These are phyloP conservation scores for Bombyx mori DNA, from an alignment of 1,140 invertebrate species.

Conservation along the genomic window DNA sequence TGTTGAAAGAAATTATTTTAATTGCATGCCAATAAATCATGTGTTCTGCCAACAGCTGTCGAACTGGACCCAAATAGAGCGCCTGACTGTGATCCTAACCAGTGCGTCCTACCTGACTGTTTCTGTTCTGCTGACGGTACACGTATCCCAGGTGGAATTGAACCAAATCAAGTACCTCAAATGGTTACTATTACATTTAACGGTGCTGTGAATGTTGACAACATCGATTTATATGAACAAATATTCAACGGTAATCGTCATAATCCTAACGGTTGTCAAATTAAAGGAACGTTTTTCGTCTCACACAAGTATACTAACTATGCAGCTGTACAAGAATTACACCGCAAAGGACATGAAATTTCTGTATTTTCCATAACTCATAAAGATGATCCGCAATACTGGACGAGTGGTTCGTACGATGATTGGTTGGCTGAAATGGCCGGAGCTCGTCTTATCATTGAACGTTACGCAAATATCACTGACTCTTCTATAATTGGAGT, in stretches of 20 bases:
- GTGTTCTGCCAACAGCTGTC: constrained; percentile 75
- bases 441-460: constrained; percentile 88
- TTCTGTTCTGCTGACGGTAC: constrained; percentile 95
- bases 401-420: constrained; percentile 89
- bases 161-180: constrained; percentile 89
- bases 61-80: constrained; percentile 89
- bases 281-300: constrained; percentile 95
- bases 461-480: constrained; percentile 92
- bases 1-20: too few relatives aligned
- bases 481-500: constrained; percentile 91
- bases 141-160: constrained; percentile 86
- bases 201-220: constrained; percentile 94
- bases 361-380: constrained; percentile 94
- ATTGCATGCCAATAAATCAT: background rate
- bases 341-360: constrained; percentile 94
- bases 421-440: constrained; percentile 97
- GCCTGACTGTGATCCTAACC: constrained; percentile 89
- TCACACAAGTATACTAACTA: constrained; percentile 98
- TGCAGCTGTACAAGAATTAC: constrained; percentile 92
- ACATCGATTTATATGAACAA: constrained; percentile 92
- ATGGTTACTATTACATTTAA: constrained; percentile 97
- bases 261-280: constrained; percentile 95
- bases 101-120: constrained; percentile 91
- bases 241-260: constrained; percentile 88
- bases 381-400: constrained; percentile 91